Evolutionary conservation across 2,113 vertebrate species (phyloP).

Genomic region (Eptatretus burgeri): DNA sequence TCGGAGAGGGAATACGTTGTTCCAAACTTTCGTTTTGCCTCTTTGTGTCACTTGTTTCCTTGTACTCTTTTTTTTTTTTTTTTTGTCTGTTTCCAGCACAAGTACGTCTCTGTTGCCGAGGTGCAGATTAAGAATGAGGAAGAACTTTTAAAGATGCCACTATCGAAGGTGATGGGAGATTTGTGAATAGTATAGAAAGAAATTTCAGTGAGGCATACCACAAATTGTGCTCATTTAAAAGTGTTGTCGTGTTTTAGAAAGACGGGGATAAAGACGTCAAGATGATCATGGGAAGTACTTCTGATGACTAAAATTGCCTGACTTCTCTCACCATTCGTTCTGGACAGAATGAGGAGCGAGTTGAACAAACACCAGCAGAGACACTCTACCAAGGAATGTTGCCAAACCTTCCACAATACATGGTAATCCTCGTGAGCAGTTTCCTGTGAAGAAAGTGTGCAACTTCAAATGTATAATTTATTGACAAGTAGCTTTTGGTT

Average conservation of each 20-base stretch:
- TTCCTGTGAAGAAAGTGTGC: no score
- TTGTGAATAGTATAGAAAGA: neutral
- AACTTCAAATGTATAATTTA: no score
- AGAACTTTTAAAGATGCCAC: conserved; percentile 57
- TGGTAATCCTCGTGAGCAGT: conserved; percentile 22
- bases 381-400: conserved; percentile 80
- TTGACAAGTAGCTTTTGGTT: no score
- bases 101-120: conserved; percentile 73
- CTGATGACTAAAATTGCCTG: no score
- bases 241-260: no score
- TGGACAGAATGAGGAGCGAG: conserved; percentile 60
- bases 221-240: conserved; percentile 9
- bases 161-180: conserved; percentile 43
- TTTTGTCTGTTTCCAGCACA: conserved; percentile 44
- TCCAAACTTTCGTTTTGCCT: no score
- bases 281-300: no score
- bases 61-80: conserved; percentile 8
- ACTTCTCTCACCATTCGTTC: no score
- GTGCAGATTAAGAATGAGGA: conserved; percentile 70
- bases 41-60: no score
- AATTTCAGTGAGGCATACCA: neutral
- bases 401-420: conserved; percentile 83
- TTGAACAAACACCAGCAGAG: conserved; percentile 56
- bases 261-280: no score
- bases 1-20: no score